Evolutionary conservation across 23 tunicate genomes (phyloP).

Genomic region (Pegea sp.): DNA sequence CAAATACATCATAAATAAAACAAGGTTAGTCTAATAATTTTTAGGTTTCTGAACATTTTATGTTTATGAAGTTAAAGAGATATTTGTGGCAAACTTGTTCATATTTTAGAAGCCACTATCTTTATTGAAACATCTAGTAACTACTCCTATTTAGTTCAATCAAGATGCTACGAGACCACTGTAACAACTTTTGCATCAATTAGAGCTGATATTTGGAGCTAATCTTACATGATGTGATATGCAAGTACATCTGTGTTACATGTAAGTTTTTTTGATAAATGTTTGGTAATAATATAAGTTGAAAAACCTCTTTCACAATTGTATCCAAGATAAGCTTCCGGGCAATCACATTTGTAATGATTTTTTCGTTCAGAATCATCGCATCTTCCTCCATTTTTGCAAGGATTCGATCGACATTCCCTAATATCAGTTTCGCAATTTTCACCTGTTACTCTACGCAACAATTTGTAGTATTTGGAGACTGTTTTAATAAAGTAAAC

Average conservation of each 20-base stretch:
- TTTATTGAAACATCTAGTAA: too few species aligned
- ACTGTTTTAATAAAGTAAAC: too few species aligned
- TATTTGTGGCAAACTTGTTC: not conserved
- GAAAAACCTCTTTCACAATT: slow-evolving; percentile 31
- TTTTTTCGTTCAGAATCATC: slow-evolving; percentile 8
- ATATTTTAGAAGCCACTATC: not conserved
- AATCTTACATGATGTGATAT: too few species aligned
- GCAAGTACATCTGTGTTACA: too few species aligned
- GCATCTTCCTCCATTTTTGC: slow-evolving; percentile 44
- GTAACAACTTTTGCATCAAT: not conserved
- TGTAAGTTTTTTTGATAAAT: too few species aligned
- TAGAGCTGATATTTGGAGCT: too few species aligned
- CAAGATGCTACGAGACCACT: not conserved
- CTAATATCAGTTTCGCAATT: slow-evolving; percentile 21
- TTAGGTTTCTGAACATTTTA: not conserved
- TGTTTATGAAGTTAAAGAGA: not conserved
- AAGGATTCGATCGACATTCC: slow-evolving; percentile 37
- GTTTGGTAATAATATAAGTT: not conserved
- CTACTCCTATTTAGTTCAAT: too few species aligned
- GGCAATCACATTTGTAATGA: slow-evolving; percentile 26
- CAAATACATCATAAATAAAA: too few species aligned
- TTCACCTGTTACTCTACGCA: slow-evolving; percentile 14
- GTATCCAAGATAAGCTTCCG: slow-evolving; percentile 8
- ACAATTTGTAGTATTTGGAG: too few species aligned
- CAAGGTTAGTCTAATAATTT: too few species aligned